phyloP scores from a whole-genome alignment of 2,797 vertebrate genomes.

The Acrossocheilus wenchowensis region DNA sequence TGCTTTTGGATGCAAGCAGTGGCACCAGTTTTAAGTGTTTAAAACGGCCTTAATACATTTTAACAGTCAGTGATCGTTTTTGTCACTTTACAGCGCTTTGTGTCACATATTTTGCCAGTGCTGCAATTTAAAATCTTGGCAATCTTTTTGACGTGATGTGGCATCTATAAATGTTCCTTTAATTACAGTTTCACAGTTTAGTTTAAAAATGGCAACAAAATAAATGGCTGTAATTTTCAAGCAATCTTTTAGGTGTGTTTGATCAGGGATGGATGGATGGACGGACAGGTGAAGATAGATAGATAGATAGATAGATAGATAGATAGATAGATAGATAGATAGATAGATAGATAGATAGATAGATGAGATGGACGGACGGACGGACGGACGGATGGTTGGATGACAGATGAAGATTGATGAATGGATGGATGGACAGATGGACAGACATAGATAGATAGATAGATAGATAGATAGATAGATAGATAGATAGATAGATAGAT shows the following conservation, averaged over 20 bases:
- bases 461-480: neutral
- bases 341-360: no score
- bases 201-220: neutral
- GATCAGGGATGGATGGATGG: neutral
- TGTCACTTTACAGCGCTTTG: neutral
- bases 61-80: neutral
- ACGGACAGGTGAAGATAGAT: neutral
- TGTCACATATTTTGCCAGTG: neutral
- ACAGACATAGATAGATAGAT: neutral
- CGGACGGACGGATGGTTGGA: no score
- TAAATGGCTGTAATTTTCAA: neutral
- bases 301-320: neutral
- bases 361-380: neutral
- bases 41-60: neutral
- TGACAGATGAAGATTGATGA: no score
- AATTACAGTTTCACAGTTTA: neutral
- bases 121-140: neutral
- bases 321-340: no score
- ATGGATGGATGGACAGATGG: neutral
- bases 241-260: neutral
- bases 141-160: neutral
- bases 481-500: no score
- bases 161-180: neutral
- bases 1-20: neutral
- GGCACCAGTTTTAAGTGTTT: neutral